phyloP scores from a whole-genome alignment of 2,113 vertebrate species.

The Centropus unirufus region DNA sequence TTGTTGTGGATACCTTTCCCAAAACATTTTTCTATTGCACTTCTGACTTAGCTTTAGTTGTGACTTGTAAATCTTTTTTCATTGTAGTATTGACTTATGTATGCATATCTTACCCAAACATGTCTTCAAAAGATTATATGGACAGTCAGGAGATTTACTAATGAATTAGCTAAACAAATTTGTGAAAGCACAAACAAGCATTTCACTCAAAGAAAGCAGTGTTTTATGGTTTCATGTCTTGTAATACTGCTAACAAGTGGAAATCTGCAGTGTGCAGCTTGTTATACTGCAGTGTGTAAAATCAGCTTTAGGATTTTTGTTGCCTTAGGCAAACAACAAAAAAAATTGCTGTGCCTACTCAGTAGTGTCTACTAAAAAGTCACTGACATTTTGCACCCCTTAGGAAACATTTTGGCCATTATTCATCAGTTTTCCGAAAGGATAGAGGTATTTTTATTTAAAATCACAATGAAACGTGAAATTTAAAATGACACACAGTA shows the following conservation, averaged over 20 bases:
- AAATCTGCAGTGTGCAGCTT: not conserved
- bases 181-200: not conserved
- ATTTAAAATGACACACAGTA: not conserved
- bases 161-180: not conserved
- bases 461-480: not conserved
- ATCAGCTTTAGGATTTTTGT: not conserved
- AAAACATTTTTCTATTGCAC: not conserved
- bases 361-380: not conserved
- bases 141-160: not conserved
- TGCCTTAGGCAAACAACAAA: not conserved
- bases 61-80: not conserved
- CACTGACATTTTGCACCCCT: not conserved
- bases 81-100: not conserved
- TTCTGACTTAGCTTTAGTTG: not conserved
- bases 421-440: not conserved
- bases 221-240: not conserved
- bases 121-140: not conserved
- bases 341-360: not conserved
- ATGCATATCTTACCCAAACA: not conserved
- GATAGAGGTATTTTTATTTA: not conserved
- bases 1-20: not conserved
- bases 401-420: not conserved
- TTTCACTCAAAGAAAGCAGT: not conserved
- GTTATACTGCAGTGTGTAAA: not conserved
- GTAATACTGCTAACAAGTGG: not conserved